Evolutionary conservation across 2,797 vertebrate genomes (phyloP), one percentile per base, ranked within the genome.

Genomic region (Takifugu rubripes): DNA sequence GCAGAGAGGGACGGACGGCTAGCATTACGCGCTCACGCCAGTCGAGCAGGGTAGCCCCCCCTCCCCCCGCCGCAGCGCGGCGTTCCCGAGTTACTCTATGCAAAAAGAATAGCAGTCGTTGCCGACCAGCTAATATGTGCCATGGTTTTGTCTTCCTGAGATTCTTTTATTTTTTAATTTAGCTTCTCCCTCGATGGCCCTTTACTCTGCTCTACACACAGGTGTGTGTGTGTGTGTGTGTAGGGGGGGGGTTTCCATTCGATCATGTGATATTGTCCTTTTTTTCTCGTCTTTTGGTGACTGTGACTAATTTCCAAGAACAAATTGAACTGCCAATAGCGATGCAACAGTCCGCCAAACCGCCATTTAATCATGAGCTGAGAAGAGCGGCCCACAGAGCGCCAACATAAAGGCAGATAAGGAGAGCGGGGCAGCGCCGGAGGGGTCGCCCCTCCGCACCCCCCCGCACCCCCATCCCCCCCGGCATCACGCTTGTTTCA

Each of bases 111-210:
- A 92, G 90, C 90, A 88, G 89, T 91, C 89, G 72, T 85, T 86
- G 70, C 5, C 73, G 89, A 93, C 90, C 88, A 92, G 91, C 91
- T 92, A 84, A 84, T 85, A 91, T 88, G 91, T 93, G 92, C 92
- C 91, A 92, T 92, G 88, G 86, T 90, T 91, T 86, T 76, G 91
- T 93, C 91, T 93, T 93, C 92, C 92, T 91, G 75, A 89, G 77
- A 74, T 86, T 52, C 52, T 44, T 21, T 29, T 59, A 49, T 55
- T 75, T 63, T 66, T 68, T 73, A 74, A 48, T 49, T 77, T 71
- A 79, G 72, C 63, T 61, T 79, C 25, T 77, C 55, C 77, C 70
- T 78, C 73, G 66, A 83, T 61, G 64, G 73, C 87, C 82, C 84
- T 85, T 87, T 81, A 87, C 83, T 83, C 83, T 86, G 87, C 87